Base-by-base conservation (phyloP, 1,140 invertebrate species). In the Trichoplusia ni region DNA sequence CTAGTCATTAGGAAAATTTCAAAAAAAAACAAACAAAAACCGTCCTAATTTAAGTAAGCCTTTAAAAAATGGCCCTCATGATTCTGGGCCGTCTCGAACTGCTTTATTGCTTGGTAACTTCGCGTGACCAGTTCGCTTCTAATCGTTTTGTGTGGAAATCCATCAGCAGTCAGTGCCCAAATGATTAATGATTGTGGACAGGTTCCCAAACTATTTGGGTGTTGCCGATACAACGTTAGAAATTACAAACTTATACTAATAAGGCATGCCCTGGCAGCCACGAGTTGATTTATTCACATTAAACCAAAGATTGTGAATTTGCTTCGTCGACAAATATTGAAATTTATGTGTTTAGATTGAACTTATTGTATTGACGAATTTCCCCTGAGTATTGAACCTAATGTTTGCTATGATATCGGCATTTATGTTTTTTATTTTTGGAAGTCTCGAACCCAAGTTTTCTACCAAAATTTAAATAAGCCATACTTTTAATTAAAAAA, bases 151-250 rank as follows among this genome's bases (percentile, higher is more conserved):
- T 51, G 29, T 38, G 23, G 33, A 8, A 14, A 54, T 25, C 35
- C 51, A 54, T 54, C 35, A 51, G 16, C 19, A 25, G 33, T 14
- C 16, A 14, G 7, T 33, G 21, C 27, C 13, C 19, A 9, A 54
- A 37, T 54, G 51, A 54, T 54, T 14, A 38, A 54, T 54, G 51
- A 25, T 25, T 25, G 33, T 25, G 31, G 19, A 38, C 51, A 54
- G 21, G 16, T 19, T 54, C 2, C 35, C 19, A 38, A 54, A 54
- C 51, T 54, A 54, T 54, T 54, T 38, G 51, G 35, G 33, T 40
- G 19, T 19, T 14, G 51, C 49, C 51, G 35, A 54, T 40, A 38
- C 35, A 38, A 25, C 4, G 47, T 16, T 19, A n/a, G 27, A 33
- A 38, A 38, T 54, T 38, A 25, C 51, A n/a, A n/a, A n/a, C n/a